Evolutionary conservation across 2,888 invertebrate species (phyloP).

Genomic region (Morpho deidamia): DNA sequence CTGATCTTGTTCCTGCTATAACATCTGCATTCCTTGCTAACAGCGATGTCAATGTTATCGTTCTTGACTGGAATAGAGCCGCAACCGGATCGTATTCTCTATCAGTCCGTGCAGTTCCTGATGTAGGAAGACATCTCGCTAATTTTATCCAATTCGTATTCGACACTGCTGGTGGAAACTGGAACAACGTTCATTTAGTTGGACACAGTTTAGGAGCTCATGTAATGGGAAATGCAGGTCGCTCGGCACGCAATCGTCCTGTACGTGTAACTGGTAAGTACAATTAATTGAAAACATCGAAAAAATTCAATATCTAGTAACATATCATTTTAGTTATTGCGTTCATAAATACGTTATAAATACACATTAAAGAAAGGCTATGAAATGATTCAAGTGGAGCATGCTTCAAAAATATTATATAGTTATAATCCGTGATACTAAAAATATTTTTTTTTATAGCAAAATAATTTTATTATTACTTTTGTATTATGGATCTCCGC

Average conservation of each 20-base stretch:
- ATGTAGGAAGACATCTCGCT: conserved; percentile 46
- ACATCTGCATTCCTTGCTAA: conserved; percentile 38
- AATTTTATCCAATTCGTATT: conserved; percentile 52
- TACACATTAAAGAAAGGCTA: not conserved
- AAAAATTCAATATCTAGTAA: no score
- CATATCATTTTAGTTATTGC: no score
- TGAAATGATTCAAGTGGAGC: not conserved
- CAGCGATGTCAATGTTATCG: conserved; percentile 45
- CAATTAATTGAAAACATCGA: not conserved
- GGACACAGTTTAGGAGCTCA: conserved; percentile 57
- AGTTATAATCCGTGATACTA: no score
- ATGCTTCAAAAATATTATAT: no score
- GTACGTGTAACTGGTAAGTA: conserved; percentile 48
- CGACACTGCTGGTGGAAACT: conserved; percentile 47
- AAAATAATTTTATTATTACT: no score
- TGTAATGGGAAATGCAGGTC: conserved; percentile 51
- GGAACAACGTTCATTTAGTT: conserved; percentile 49
- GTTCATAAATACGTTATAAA: not conserved
- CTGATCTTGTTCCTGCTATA: conserved; percentile 32
- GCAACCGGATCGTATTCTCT: conserved; percentile 37
- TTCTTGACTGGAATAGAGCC: conserved; percentile 48
- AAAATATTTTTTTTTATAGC: no score
- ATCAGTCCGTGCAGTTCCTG: conserved; percentile 40
- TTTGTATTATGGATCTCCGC: no score
- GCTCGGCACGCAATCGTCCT: conserved; percentile 25